Evolutionary conservation across 2,888 invertebrate species (phyloP).

Genomic region (Ichneumoninae sp.): DNA sequence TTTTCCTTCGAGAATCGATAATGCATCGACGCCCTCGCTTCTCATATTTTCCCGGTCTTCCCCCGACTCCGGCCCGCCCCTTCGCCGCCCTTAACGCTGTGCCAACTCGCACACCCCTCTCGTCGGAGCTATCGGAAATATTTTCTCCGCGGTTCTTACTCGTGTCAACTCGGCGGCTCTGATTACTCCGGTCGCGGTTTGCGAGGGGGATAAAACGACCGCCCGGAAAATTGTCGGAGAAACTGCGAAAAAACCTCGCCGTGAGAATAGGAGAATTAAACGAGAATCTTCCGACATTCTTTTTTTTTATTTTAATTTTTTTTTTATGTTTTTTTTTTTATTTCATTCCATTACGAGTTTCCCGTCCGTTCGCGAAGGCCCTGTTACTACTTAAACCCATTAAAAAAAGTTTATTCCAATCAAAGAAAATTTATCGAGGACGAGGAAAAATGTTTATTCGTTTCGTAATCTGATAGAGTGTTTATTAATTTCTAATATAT

Average conservation of each 20-base stretch:
- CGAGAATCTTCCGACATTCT: conserved; percentile 6
- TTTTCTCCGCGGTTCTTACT: conserved; percentile 35
- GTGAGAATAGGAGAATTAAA: conserved; percentile 12
- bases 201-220: conserved; percentile 17
- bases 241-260: conserved; percentile 6
- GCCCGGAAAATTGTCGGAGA: conserved; percentile 32
- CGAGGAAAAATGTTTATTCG: no score
- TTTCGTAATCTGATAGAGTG: no score
- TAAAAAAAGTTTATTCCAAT: no score
- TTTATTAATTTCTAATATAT: no score
- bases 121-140: conserved; percentile 43
- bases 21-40: conserved; percentile 21
- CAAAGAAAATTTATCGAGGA: no score
- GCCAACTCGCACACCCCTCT: conserved; percentile 12
- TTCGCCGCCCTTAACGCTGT: not conserved
- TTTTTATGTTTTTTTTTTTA: not conserved
- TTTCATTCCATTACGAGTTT: not conserved
- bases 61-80: not conserved
- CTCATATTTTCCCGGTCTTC: not conserved
- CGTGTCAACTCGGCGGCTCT: conserved; percentile 36
- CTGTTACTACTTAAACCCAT: not conserved
- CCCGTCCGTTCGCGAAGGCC: not conserved
- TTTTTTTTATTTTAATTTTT: conserved; percentile 5
- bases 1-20: conserved; percentile 47
- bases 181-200: conserved; percentile 39